These are phyloP conservation scores for Blera fallax DNA, from an alignment of 2,888 invertebrate genomes.

Conservation along the genomic window DNA sequence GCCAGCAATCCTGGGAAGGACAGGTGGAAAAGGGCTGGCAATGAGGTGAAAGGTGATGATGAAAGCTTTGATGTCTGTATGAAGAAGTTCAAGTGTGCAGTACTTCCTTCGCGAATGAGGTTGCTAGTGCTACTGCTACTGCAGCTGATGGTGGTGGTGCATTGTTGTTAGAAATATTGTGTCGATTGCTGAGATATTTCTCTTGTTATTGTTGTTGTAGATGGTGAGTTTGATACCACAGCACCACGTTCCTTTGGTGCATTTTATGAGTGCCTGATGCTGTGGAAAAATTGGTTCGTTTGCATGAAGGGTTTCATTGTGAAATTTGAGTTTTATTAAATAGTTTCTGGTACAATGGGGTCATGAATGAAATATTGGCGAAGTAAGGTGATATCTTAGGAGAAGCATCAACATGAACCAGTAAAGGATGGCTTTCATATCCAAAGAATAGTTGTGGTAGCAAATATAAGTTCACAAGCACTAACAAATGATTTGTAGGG, in stretches of 20 bases:
- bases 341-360: too few relatives aligned
- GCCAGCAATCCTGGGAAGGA: background rate
- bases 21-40: background rate
- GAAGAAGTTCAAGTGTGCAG: conserved; percentile 47
- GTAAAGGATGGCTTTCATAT: too few relatives aligned
- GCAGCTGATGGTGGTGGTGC: too few relatives aligned
- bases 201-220: background rate
- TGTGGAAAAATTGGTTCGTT: conserved; percentile 18
- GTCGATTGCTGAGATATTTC: conserved; percentile 23
- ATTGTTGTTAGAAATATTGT: background rate
- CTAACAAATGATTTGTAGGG: too few relatives aligned
- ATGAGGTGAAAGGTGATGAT: conserved; percentile 4
- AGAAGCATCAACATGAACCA: too few relatives aligned
- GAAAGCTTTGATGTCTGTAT: conserved; percentile 7
- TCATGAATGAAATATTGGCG: too few relatives aligned
- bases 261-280: conserved; percentile 14
- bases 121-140: too few relatives aligned
- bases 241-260: background rate
- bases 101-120: conserved; percentile 12
- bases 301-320: background rate
- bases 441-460: too few relatives aligned
- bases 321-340: too few relatives aligned
- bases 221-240: background rate
- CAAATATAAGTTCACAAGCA: too few relatives aligned
- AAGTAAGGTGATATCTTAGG: too few relatives aligned